Percentiles rank a stretch among this genome's conserved stretches.
Conservation (phyloP, 2,797 vertebrate genomes). For the Thalassophryne amazonica region DNA sequence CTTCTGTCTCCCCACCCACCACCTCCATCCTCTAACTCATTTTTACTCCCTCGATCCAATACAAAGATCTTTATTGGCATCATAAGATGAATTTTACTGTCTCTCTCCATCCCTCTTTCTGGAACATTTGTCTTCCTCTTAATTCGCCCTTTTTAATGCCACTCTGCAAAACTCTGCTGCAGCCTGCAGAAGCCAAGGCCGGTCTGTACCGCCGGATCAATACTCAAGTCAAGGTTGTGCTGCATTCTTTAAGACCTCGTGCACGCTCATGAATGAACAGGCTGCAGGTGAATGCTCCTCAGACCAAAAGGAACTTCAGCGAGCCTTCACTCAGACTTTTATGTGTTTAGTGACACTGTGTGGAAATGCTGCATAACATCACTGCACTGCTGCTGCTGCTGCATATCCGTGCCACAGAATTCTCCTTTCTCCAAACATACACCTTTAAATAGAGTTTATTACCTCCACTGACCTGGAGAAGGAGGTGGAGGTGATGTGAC, state of each 20-base stretch:
- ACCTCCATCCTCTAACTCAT: slow-evolving; percentile 31
- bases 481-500: too few relatives aligned
- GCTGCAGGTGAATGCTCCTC: slow-evolving; percentile 11
- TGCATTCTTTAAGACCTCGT: slow-evolving; percentile 34
- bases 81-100: slow-evolving; percentile 62
- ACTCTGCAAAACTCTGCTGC: slow-evolving; percentile 22
- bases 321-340: slow-evolving; percentile 19
- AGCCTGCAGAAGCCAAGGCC: slow-evolving; percentile 6
- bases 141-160: slow-evolving; percentile 37
- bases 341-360: slow-evolving; percentile 58
- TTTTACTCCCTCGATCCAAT: slow-evolving; percentile 62
- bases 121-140: slow-evolving; percentile 53
- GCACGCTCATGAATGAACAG: slow-evolving; percentile 22
- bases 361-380: slow-evolving; percentile 33
- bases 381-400: neutral
- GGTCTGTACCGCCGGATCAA: slow-evolving; percentile 17
- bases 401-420: too few relatives aligned
- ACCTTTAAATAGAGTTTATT: neutral
- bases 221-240: slow-evolving; percentile 27
- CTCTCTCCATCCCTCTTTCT: slow-evolving; percentile 33
- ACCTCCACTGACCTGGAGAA: too few relatives aligned
- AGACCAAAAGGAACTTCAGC: neutral
- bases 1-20: slow-evolving; percentile 21
- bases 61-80: slow-evolving; percentile 65
- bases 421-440: neutral